Conservation (phyloP, 2,113 vertebrate genomes). For the Carlito syrichta region DNA sequence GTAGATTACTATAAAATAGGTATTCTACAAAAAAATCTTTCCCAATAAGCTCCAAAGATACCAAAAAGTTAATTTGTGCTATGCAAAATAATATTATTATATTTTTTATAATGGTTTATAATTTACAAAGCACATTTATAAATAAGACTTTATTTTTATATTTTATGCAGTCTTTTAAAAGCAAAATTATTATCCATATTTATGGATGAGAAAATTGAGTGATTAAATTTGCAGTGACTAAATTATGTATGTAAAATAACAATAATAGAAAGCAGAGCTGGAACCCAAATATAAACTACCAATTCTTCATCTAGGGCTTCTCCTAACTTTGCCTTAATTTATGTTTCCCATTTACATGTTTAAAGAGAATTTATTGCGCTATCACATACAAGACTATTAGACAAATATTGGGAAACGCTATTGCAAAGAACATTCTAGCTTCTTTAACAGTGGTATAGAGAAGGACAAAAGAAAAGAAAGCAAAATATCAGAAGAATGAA, state of each 20-base stretch:
- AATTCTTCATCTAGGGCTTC: neutral
- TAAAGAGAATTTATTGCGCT: neutral
- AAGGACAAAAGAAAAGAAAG: neutral
- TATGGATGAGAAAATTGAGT: neutral
- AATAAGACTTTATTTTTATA: neutral
- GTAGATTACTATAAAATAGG: neutral
- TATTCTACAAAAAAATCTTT: slow-evolving; percentile 26
- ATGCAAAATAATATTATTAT: neutral
- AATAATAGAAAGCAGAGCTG: neutral
- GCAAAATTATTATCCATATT: neutral
- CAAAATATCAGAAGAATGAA: neutral
- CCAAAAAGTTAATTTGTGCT: neutral
- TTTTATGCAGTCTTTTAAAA: neutral
- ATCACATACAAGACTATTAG: neutral
- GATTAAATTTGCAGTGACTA: neutral
- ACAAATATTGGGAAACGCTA: neutral
- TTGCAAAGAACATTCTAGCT: neutral
- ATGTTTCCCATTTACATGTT: neutral
- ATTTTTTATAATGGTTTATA: slow-evolving; percentile 26
- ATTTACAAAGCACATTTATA: neutral
- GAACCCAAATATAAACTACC: neutral
- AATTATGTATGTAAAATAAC: neutral
- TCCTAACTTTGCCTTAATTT: neutral
- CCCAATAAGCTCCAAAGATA: neutral
- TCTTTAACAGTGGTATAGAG: neutral